Evolutionary conservation across 2,113 vertebrate genomes (phyloP).

Genomic region (Fulmarus glacialis): DNA sequence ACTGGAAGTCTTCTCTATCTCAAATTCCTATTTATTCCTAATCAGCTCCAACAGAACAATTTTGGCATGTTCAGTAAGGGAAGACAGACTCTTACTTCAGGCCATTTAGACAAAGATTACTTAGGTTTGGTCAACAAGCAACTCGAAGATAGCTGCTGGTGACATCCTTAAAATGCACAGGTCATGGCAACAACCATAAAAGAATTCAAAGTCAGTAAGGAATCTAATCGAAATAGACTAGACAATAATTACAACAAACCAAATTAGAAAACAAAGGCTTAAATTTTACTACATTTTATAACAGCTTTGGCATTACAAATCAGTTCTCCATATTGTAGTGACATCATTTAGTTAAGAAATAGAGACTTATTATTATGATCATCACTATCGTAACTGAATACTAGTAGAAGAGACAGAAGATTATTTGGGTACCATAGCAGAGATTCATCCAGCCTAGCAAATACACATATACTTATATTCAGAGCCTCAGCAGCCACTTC

Average conservation of each 20-base stretch:
- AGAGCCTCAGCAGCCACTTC: background rate
- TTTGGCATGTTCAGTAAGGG: background rate
- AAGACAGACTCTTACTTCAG: background rate
- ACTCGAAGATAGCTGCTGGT: background rate
- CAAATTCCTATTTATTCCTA: background rate
- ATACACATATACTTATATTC: background rate
- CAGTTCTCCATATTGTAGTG: background rate
- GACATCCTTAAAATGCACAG: background rate
- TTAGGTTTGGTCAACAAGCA: background rate
- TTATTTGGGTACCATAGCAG: background rate
- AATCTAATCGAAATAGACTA: background rate
- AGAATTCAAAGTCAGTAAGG: background rate
- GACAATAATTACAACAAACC: background rate
- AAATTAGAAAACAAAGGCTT: background rate
- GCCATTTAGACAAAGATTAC: background rate
- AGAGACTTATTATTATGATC: background rate
- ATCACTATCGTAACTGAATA: background rate
- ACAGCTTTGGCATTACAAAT: background rate
- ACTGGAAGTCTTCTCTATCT: background rate
- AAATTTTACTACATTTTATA: background rate
- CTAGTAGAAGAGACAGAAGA: background rate
- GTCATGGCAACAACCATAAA: background rate
- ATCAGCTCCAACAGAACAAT: background rate
- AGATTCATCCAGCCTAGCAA: background rate
- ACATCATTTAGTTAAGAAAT: background rate